Conservation (phyloP, 2,113 vertebrate species). For the Urocitellus parryii region DNA sequence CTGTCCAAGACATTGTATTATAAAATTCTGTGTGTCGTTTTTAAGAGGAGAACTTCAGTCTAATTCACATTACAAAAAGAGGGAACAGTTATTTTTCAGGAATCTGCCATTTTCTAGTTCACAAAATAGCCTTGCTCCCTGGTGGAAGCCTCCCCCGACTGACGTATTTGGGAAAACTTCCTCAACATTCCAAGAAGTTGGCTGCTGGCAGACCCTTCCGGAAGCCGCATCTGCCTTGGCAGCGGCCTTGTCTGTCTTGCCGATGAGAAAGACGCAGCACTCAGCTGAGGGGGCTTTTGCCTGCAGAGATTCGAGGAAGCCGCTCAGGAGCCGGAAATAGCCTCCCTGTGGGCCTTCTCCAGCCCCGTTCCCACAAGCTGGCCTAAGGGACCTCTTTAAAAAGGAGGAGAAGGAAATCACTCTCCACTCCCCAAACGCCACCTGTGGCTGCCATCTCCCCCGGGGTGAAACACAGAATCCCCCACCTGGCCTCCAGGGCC, state of each 20-base stretch:
- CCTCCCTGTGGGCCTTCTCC: not conserved
- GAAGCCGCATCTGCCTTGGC: not conserved
- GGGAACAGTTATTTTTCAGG: not conserved
- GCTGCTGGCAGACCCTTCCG: accelerated
- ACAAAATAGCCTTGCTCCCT: not conserved
- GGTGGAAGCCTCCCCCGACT: not conserved
- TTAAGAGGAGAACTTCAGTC: not conserved
- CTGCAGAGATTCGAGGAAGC: not conserved
- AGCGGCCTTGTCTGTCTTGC: not conserved
- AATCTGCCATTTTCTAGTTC: not conserved
- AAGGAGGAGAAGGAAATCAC: no score
- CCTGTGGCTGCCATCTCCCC: not conserved
- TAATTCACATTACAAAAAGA: not conserved
- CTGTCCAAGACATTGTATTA: not conserved
- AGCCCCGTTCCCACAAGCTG: not conserved
- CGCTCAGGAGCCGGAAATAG: not conserved
- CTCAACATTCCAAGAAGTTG: not conserved
- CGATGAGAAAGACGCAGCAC: accelerated
- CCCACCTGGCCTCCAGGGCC: not conserved
- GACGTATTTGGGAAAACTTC: not conserved
- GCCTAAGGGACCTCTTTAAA: not conserved
- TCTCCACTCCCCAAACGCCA: not conserved
- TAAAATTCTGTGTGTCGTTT: not conserved
- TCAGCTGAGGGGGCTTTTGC: no score
- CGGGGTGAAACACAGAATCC: not conserved